Conservation (phyloP, 1,140 invertebrate species). For the Aphelinus atriplicis region DNA sequence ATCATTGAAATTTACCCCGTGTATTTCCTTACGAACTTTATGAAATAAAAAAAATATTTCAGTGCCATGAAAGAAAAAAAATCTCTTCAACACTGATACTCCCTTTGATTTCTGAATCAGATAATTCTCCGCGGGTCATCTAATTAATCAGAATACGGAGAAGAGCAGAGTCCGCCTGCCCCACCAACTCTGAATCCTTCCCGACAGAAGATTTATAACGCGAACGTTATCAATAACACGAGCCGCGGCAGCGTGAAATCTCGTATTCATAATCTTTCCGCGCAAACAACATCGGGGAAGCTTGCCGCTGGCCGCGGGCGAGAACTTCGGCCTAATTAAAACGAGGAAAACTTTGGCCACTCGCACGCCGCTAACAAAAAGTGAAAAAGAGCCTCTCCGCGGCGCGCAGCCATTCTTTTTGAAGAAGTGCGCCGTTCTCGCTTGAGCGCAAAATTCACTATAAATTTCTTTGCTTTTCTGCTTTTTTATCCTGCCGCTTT, state of each 20-base stretch:
- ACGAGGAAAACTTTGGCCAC: conserved; percentile 14
- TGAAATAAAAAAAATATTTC: no score
- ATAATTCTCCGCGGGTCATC: no score
- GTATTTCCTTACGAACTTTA: no score
- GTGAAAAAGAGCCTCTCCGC: background rate
- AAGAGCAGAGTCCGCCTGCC: no score
- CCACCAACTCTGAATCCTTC: no score
- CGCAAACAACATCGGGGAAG: conserved; percentile 6
- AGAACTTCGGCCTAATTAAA: conserved; percentile 24
- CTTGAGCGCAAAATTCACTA: conserved; percentile 19
- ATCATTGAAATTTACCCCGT: no score
- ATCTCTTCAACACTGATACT: no score
- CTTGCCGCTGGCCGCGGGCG: background rate
- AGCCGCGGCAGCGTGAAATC: background rate
- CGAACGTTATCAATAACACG: background rate
- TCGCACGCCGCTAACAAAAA: background rate
- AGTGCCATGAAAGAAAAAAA: no score
- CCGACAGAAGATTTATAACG: no score
- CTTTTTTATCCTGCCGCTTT: background rate
- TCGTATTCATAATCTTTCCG: conserved; percentile 18
- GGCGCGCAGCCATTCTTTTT: conserved; percentile 1
- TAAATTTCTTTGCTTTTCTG: conserved; percentile 22
- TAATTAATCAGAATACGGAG: no score
- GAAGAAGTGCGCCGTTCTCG: conserved; percentile 6
- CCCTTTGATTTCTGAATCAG: no score